A percentile compares a stretch with the other conserved stretches of the same genome.
phyloP scores from a whole-genome alignment of 2,888 invertebrate genomes.

The Minunthozetes semirufus region DNA sequence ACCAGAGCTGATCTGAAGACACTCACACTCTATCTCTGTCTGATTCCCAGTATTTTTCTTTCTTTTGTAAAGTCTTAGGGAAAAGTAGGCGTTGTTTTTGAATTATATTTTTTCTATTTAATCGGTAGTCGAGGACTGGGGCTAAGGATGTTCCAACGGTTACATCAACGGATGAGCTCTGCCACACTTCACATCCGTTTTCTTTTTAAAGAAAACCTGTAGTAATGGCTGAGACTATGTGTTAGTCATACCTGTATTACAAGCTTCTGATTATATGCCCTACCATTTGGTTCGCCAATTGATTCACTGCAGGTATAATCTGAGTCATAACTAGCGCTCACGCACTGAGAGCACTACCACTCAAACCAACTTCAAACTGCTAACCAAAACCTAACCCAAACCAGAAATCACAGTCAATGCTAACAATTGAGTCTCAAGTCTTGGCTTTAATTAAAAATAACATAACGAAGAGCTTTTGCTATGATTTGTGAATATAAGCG shows the following conservation, averaged over 20 bases:
- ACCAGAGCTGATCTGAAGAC: too few species aligned
- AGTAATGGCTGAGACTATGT: not conserved
- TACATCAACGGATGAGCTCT: slow-evolving; percentile 15
- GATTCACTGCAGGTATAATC: slow-evolving; percentile 14
- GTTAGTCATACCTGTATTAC: slow-evolving; percentile 27
- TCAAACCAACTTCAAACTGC: not conserved
- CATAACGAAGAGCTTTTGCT: too few species aligned
- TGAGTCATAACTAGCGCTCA: not conserved
- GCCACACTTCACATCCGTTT: slow-evolving; percentile 29
- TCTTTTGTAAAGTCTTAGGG: not conserved
- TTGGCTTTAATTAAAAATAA: too few species aligned
- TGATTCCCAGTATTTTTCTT: not conserved
- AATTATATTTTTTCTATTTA: slow-evolving; percentile 5
- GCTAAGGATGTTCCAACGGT: slow-evolving; percentile 7
- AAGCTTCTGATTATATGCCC: slow-evolving; percentile 23
- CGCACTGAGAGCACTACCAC: not conserved
- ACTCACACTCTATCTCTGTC: slow-evolving; percentile 5
- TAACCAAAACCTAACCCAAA: not conserved
- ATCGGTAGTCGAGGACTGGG: slow-evolving; percentile 23
- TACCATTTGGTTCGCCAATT: slow-evolving; percentile 11
- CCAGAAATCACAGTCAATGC: not conserved
- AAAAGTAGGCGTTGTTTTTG: slow-evolving; percentile 8
- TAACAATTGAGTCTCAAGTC: too few species aligned
- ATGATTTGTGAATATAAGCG: too few species aligned
- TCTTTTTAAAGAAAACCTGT: not conserved